These are phyloP conservation scores for Pollimyrus isidori DNA, from an alignment of 2,113 vertebrate genomes.

Conservation along the genomic window DNA sequence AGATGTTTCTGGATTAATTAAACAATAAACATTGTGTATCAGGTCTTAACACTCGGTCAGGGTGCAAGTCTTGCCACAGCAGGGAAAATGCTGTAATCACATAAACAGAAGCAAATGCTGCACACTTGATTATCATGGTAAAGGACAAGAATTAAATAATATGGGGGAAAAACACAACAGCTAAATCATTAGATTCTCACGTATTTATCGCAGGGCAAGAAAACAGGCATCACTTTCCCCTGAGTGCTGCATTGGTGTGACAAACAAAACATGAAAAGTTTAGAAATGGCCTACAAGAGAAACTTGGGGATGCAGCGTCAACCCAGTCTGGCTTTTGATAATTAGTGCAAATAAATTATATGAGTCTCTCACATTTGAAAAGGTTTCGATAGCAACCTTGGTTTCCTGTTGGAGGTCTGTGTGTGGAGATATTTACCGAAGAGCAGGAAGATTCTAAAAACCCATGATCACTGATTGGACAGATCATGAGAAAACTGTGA, in stretches of 20 bases:
- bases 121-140: background rate
- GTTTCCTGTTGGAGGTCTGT: background rate
- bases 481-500: too few relatives aligned
- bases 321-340: background rate
- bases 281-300: background rate
- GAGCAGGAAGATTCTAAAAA: background rate
- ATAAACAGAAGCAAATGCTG: background rate
- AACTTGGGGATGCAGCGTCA: background rate
- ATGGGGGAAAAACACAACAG: too few relatives aligned
- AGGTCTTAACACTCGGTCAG: slow-evolving; percentile 25
- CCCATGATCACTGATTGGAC: too few relatives aligned
- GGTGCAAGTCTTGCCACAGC: background rate
- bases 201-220: background rate
- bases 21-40: slow-evolving; percentile 29
- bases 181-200: background rate
- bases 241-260: background rate
- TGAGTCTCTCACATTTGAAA: background rate
- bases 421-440: background rate
- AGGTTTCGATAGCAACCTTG: background rate
- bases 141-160: background rate
- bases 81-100: background rate
- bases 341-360: background rate
- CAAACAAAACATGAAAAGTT: background rate
- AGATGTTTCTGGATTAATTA: slow-evolving; percentile 37
- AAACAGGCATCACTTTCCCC: background rate